Evolutionary conservation across 2,888 invertebrate genomes (phyloP).

Genomic region (Chrysolina haemoptera): DNA sequence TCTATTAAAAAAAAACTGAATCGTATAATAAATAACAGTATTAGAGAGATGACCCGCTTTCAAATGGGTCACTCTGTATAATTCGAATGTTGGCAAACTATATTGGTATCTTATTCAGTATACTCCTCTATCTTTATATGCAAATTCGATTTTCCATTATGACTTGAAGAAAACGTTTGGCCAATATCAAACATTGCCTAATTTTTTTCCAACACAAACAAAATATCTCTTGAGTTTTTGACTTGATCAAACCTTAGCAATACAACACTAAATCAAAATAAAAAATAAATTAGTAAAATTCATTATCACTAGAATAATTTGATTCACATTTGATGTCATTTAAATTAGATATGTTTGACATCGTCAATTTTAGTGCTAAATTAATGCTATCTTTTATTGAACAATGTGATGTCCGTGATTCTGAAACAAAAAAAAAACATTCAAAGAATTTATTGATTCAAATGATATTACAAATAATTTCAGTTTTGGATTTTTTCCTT

Average conservation of each 20-base stretch:
- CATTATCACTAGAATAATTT: conserved; percentile 58
- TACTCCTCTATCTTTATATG: too few species aligned
- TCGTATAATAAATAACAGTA: too few species aligned
- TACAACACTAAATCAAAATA: neutral
- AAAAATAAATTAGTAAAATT: conserved; percentile 51
- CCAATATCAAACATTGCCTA: too few species aligned
- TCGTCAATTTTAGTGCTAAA: conserved; percentile 53
- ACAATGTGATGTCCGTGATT: conserved; percentile 38
- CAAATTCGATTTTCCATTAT: too few species aligned
- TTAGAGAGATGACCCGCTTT: too few species aligned
- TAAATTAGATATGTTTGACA: conserved; percentile 51
- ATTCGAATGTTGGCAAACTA: too few species aligned
- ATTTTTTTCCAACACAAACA: too few species aligned
- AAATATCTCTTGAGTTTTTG: neutral
- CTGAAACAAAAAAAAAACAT: conserved; percentile 46
- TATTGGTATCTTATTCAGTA: too few species aligned
- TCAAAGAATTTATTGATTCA: conserved; percentile 31
- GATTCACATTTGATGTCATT: conserved; percentile 47
- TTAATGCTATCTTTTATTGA: conserved; percentile 44
- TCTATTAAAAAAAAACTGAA: too few species aligned
- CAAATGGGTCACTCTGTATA: too few species aligned
- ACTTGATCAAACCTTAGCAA: neutral
- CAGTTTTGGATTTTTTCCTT: conserved; percentile 46
- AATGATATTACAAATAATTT: conserved; percentile 41
- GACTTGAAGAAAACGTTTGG: too few species aligned